phyloP scores from a whole-genome alignment of 2,888 invertebrate genomes.

The Agriotes lineatus region DNA sequence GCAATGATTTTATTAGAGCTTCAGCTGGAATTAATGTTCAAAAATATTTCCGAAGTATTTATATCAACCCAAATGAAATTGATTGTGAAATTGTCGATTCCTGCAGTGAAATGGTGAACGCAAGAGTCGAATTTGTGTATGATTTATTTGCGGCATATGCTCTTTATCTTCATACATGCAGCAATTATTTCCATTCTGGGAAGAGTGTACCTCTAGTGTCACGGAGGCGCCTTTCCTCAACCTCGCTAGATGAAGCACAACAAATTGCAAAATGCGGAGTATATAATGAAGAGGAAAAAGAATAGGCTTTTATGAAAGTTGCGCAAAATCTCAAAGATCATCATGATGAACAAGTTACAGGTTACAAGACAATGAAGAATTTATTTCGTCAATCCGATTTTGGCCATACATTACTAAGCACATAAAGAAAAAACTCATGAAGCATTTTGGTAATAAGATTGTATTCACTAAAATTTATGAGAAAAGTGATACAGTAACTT shows the following conservation, averaged over 20 bases:
- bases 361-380: background rate
- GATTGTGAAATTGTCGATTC: too few relatives aligned
- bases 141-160: slow-evolving; percentile 4
- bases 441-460: background rate
- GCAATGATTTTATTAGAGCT: too few relatives aligned
- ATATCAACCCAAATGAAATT: too few relatives aligned
- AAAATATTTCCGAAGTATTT: too few relatives aligned
- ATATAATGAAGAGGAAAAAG: background rate
- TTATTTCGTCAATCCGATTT: background rate
- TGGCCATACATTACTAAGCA: background rate
- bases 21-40: too few relatives aligned
- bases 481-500: background rate
- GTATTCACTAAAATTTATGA: background rate
- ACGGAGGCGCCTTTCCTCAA: background rate
- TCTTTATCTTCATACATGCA: background rate
- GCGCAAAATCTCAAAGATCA: background rate
- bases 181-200: background rate
- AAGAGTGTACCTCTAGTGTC: too few relatives aligned
- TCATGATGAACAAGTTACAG: background rate
- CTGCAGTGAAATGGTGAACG: background rate
- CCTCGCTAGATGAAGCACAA: background rate
- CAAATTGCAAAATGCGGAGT: background rate
- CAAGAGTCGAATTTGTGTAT: background rate
- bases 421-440: background rate
- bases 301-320: background rate